A percentile compares a stretch with the other conserved stretches of the same genome.
These are phyloP conservation scores for Nomada fucata DNA, from an alignment of 2,888 invertebrate species.

Conservation along the genomic window DNA sequence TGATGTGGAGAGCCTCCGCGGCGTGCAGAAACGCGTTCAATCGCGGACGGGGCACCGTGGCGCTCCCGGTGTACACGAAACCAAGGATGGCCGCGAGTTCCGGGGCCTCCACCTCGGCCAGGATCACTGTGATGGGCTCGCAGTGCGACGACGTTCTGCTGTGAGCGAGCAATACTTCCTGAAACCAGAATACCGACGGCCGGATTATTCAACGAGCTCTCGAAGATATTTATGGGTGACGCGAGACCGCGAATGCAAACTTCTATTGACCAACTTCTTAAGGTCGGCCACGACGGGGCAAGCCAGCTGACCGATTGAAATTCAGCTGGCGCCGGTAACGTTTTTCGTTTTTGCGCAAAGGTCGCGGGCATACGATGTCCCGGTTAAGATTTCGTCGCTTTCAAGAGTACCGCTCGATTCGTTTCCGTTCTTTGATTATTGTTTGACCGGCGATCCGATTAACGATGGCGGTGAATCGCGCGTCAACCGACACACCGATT, in stretches of 20 bases:
- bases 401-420: no score
- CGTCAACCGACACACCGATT: no score
- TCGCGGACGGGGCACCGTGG: slow-evolving; percentile 86
- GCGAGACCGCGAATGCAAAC: slow-evolving; percentile 32
- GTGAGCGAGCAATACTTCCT: slow-evolving; percentile 81
- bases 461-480: no score
- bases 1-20: slow-evolving; percentile 81
- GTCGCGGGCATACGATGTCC: slow-evolving; percentile 2
- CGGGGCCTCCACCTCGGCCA: slow-evolving; percentile 88
- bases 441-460: no score
- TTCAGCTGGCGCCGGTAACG: slow-evolving; percentile 10
- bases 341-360: slow-evolving; percentile 7
- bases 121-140: slow-evolving; percentile 87
- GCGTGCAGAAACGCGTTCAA: slow-evolving; percentile 87
- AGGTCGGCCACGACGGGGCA: slow-evolving; percentile 11
- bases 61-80: slow-evolving; percentile 89
- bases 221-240: slow-evolving; percentile 26
- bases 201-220: slow-evolving; percentile 1
- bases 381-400: background rate
- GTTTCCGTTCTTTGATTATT: no score
- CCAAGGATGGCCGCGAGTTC: slow-evolving; percentile 88
- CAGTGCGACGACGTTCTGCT: slow-evolving; percentile 72
- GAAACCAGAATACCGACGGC: slow-evolving; percentile 52
- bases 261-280: slow-evolving; percentile 42
- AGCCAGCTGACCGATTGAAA: background rate